Base-by-base conservation (phyloP, 2,888 invertebrate species). In the Chaetogeoica ovagalla region DNA sequence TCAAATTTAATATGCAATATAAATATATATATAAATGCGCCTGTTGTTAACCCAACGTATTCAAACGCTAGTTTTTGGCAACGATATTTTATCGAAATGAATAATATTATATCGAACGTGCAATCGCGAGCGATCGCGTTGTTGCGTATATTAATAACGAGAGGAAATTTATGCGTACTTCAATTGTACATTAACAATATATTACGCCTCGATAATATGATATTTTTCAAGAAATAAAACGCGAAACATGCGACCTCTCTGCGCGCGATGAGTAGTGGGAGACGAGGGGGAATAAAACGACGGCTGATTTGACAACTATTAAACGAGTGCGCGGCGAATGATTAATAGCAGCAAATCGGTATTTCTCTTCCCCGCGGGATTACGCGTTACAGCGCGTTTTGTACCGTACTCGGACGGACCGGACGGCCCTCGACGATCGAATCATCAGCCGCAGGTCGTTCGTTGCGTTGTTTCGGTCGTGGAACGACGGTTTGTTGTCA, bases 401-500 rank as follows among this genome's bases (percentile, higher is more conserved):
- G 17, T 66, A 30, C 30, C 30, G 4, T 57, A 57, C 57, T 74
- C 43, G 57, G 65, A 75, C 19, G 19, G 19, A 7, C 19, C 43
- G 57, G 65, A 75, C 19, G 19, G 19, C 13, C 19, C 66, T 75
- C 43, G 57, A 75, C 66, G 23, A 75, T 43, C 52, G 57, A 57
- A 65, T 19, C 66, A 2, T 30, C 37, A 17, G 6, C 52, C 57
- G 9, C 59, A 21, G 39, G 21, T 9, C 21, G 59, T 59, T 21
- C 13, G 17, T 30, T 19, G 19, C 63, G 63, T 63, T 39, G 37
- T 62, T 23, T 15, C 2, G 17, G 68, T 23, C 57, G 13, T 3
- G 57, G 70, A 13, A 19, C n/a, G 21, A 3, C 17, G 52, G 55
- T 57, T 70, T 70, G 70, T 70, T 70, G 70, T 70, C 70, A 57